These are phyloP conservation scores for Nomada flava DNA, from an alignment of 2,888 invertebrate genomes.

Conservation along the genomic window DNA sequence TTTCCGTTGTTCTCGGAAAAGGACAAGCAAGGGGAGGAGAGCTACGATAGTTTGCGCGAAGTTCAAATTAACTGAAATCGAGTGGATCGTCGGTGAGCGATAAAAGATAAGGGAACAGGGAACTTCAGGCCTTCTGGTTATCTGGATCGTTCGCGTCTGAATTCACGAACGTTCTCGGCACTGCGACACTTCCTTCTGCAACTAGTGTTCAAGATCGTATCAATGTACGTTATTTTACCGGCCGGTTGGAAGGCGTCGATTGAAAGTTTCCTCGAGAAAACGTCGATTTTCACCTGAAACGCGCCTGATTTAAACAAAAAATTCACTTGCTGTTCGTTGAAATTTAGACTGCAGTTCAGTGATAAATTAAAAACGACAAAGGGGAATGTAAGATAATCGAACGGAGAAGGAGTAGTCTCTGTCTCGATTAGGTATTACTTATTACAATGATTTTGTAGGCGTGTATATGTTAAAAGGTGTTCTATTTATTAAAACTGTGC, in stretches of 20 bases:
- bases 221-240: constrained; percentile 39
- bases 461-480: too few species aligned
- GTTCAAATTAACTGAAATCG: constrained; percentile 56
- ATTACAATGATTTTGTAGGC: too few species aligned
- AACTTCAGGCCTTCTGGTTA: constrained; percentile 45
- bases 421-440: too few species aligned
- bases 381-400: too few species aligned
- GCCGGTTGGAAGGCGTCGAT: constrained; percentile 30
- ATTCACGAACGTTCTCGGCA: constrained; percentile 39
- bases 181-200: constrained; percentile 32
- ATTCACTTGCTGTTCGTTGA: too few species aligned
- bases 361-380: too few species aligned
- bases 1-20: background rate
- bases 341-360: too few species aligned
- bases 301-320: background rate
- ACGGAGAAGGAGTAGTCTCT: too few species aligned
- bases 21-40: constrained; percentile 6
- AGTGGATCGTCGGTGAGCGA: constrained; percentile 29
- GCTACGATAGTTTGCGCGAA: constrained; percentile 17
- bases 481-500: too few species aligned
- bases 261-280: constrained; percentile 39
- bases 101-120: constrained; percentile 46
- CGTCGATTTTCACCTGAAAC: background rate
- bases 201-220: constrained; percentile 46
- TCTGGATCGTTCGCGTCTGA: constrained; percentile 44